Percentiles rank a stretch among this genome's conserved stretches.
Evolutionary conservation across 2,113 vertebrate species (phyloP).

Genomic region (Blennius ocellaris): DNA sequence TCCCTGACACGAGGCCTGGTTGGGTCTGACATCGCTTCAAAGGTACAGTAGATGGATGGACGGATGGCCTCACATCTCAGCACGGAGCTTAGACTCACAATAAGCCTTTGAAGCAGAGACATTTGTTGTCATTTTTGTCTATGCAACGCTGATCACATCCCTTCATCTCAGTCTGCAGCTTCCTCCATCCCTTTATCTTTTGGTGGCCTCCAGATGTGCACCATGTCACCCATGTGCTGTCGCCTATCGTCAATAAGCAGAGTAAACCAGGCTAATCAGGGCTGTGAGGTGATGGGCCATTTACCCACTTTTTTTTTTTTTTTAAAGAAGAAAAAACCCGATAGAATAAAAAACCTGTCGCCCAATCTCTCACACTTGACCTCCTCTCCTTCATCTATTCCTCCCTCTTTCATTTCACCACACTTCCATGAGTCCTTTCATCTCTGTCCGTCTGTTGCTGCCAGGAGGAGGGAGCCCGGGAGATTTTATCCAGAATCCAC

Average conservation of each 20-base stretch:
- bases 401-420: constrained; percentile 34
- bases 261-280: constrained; percentile 40
- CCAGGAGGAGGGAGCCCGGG: constrained; percentile 14
- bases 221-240: constrained; percentile 29
- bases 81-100: background rate
- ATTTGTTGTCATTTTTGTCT: constrained; percentile 18
- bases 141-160: background rate
- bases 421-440: constrained; percentile 47
- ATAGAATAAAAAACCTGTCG: constrained; percentile 43
- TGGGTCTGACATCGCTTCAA: no score
- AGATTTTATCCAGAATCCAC: constrained; percentile 50
- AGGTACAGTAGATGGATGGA: no score
- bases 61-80: background rate
- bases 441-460: constrained; percentile 48
- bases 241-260: constrained; percentile 33
- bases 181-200: constrained; percentile 5
- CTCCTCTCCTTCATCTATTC: constrained; percentile 50
- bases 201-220: constrained; percentile 35
- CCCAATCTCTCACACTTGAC: constrained; percentile 43
- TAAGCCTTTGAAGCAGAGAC: constrained; percentile 7
- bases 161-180: constrained; percentile 6
- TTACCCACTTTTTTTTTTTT: constrained; percentile 42
- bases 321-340: background rate
- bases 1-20: no score
- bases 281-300: constrained; percentile 31